Base-by-base conservation (phyloP, 2,797 vertebrate genomes). In the Syndactyla subalaris region DNA sequence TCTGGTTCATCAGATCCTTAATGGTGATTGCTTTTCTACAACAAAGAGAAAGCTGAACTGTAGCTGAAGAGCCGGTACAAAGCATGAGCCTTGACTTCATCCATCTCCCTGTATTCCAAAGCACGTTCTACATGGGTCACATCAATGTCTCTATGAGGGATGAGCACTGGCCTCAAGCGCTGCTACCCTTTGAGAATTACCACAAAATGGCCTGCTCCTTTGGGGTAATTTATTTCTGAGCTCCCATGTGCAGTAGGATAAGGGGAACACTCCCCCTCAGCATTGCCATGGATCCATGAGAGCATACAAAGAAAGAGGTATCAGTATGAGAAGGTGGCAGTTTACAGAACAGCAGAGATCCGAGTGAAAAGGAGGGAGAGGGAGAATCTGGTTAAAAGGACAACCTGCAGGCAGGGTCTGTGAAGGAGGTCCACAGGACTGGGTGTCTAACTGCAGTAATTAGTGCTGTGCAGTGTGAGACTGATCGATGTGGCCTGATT, bases 171-270 rank as follows among this genome's bases (percentile, higher is more conserved):
- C 3, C 23, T 63, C 43, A 49, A 19, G 65, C 43, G 15, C 36
- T 65, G 24, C 12, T n/a, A 38, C n/a, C 32, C 15, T 73, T 57
- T 39, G 16, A 18, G 78, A 93, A 7, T n/a, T 59, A 43, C 26
- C 36, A 39, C 24, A 46, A 36, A 80, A 70, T 5, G 58, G 18
- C 14, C 70, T 32, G 15, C 32, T 76, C 54, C 12, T 43, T 54
- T 39, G 18, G 43, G 43, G 26, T 9, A 12, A 63, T 58, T 77
- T n/a, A 22, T 30, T 36, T 66, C 70, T 55, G 70, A 81, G 57
- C 10, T 55, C 32, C 26, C 0, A 0, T 2, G 7, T 16, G 41
- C 23, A 27, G 20, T 1, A 3, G 39, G 26, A 8, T 36, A 76
- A 79, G 34, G 18, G 15, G 23, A 83, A 62, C 6, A 5, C 14